phyloP scores from a whole-genome alignment of 1,140 invertebrate genomes.

The Penaeus indicus region DNA sequence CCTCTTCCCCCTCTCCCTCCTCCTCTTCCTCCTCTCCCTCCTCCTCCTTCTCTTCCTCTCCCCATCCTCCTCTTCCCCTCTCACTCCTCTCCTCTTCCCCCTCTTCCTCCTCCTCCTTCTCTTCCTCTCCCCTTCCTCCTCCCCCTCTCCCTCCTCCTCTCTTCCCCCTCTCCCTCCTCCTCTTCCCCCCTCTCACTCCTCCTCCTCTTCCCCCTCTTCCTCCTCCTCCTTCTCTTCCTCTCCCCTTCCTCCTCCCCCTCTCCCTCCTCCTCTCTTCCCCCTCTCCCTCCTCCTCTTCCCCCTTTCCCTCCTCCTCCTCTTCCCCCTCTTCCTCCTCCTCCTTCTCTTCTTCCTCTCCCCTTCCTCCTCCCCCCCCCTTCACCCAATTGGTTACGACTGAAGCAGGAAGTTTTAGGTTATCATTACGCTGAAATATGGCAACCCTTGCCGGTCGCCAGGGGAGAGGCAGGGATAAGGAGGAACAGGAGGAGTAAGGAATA shows the following conservation, averaged over 20 bases:
- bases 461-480: neutral
- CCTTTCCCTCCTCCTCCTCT: neutral
- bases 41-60: neutral
- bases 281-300: no score
- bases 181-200: no score
- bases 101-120: neutral
- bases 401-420: constrained; percentile 13
- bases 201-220: neutral
- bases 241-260: neutral
- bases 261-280: neutral
- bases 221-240: neutral
- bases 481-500: neutral
- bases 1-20: neutral
- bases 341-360: no score
- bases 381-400: neutral
- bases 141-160: neutral
- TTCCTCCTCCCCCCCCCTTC: no score
- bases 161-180: no score
- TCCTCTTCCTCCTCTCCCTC: neutral
- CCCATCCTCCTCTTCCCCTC: neutral
- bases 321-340: neutral
- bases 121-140: neutral
- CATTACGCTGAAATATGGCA: constrained; percentile 19
- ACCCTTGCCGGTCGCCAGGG: neutral
- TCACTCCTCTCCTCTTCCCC: neutral